Evolutionary conservation across 2,797 vertebrate genomes (phyloP), one percentile per base, ranked within the genome.

Genomic region (Moxostoma hubbsi): DNA sequence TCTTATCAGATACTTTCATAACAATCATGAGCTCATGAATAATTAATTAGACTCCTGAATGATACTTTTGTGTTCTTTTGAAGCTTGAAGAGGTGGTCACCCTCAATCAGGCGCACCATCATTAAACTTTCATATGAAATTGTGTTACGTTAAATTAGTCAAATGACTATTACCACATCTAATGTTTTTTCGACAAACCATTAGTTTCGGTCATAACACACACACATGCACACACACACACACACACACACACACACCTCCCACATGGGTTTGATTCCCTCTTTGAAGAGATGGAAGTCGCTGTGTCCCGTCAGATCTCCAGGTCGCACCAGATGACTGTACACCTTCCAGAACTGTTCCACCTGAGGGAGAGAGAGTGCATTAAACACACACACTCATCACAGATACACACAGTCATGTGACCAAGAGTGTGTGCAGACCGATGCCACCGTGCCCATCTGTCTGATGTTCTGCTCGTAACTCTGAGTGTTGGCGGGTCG

Each of bases 181-280:
- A 24, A 24, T 24, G 18, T 24, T 1, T 24, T 24, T 1, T 24
- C 18, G 18, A 24, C 18, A 24, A 24, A 1, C 1, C 2, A 24
- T 24, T 24, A 1, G 2, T 24, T 24, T 24, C 18, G 2, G 18
- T 2, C 54, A 57, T n/a, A 57, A n/a, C 10, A 49, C 15, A 2
- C 47, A 8, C 15, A 11, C 43, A 2, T 2, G 2, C 5, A 11
- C 47, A 51, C 18, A 18, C 18, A 18, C 18, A 18, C 18, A 36
- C 11, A 2, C 43, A 1, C 3, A 43, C 9, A 0, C n/a, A 9
- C 16, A 84, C 85, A 46, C 67, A 94, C 95, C 91, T 96, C 95
- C 95, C 95, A 96, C 95, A 96, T 95, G 58, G 95, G 95, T 87
- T 95, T 96, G 83, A 96, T 96, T 55, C 94, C 95, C 73, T 96